phyloP scores from a whole-genome alignment of 2,113 vertebrate species.

The Nasalis larvatus region DNA sequence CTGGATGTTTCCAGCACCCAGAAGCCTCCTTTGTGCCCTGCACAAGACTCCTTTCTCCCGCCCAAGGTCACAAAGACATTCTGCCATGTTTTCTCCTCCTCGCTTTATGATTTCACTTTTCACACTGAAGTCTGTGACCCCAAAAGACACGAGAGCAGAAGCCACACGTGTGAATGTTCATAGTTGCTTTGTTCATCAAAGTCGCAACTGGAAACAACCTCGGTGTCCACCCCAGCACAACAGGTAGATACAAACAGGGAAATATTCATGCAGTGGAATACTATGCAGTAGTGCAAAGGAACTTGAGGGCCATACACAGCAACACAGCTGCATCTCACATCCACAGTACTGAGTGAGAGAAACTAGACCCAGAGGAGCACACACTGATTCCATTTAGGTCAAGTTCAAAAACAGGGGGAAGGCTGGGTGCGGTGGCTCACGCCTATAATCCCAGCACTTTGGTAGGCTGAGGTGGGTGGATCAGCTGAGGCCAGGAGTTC shows the following conservation, averaged over 20 bases:
- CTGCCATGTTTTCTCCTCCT: not conserved
- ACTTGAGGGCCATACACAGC: fast-evolving
- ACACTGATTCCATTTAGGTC: not conserved
- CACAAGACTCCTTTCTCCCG: not conserved
- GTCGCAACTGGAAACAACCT: not conserved
- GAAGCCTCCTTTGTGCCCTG: not conserved
- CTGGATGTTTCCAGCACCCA: not conserved
- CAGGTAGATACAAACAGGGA: too few species aligned
- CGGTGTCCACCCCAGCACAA: not conserved
- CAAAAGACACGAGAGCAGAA: not conserved
- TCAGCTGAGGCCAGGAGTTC: too few species aligned
- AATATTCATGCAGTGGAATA: fast-evolving
- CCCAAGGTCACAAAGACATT: not conserved
- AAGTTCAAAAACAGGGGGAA: not conserved
- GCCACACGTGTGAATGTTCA: fast-evolving
- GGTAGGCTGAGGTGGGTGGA: too few species aligned
- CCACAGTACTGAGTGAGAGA: fast-evolving
- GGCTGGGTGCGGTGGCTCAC: not conserved
- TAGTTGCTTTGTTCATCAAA: not conserved
- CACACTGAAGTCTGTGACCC: not conserved
- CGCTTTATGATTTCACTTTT: not conserved
- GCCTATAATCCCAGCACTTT: too few species aligned
- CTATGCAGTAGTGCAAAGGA: not conserved
- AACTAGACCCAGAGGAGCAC: not conserved
- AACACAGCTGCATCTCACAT: not conserved